Evolutionary conservation across 1,140 invertebrate species (phyloP).

Genomic region (Apis dorsata): DNA sequence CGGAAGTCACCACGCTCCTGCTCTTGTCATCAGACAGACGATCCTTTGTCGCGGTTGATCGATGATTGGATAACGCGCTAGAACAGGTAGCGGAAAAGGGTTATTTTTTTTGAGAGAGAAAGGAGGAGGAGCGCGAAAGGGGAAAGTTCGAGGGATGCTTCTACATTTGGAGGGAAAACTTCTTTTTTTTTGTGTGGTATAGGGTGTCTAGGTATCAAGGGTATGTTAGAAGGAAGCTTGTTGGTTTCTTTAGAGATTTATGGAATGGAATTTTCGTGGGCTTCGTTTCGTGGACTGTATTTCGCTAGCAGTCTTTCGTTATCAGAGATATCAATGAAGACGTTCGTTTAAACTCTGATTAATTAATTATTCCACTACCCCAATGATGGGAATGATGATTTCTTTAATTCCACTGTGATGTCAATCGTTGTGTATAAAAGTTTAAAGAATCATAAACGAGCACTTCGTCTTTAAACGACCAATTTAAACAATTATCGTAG

Average conservation of each 20-base stretch:
- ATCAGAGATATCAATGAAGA: too few species aligned
- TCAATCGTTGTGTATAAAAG: background rate
- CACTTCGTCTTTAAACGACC: background rate
- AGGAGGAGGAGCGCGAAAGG: background rate
- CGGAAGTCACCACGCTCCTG: slow-evolving; percentile 21
- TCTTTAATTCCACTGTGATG: background rate
- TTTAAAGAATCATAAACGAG: background rate
- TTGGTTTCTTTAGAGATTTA: too few species aligned
- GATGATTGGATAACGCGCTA: slow-evolving; percentile 18
- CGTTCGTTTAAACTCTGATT: too few species aligned
- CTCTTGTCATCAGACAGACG: background rate
- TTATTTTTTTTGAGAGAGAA: background rate
- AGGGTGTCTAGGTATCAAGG: too few species aligned
- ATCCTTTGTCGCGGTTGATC: slow-evolving; percentile 16
- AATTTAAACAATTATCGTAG: background rate
- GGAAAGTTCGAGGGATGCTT: background rate
- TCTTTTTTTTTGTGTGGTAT: background rate
- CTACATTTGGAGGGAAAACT: too few species aligned
- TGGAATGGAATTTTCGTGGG: too few species aligned
- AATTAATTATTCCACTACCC: too few species aligned
- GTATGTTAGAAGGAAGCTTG: too few species aligned
- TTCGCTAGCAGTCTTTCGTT: too few species aligned
- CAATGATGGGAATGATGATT: background rate
- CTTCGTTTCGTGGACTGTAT: too few species aligned
- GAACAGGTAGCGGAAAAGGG: background rate